Percentiles rank a stretch among this genome's conserved stretches.
Conservation (phyloP, 2,888 invertebrate species). For the Diaprepes abbreviatus region DNA sequence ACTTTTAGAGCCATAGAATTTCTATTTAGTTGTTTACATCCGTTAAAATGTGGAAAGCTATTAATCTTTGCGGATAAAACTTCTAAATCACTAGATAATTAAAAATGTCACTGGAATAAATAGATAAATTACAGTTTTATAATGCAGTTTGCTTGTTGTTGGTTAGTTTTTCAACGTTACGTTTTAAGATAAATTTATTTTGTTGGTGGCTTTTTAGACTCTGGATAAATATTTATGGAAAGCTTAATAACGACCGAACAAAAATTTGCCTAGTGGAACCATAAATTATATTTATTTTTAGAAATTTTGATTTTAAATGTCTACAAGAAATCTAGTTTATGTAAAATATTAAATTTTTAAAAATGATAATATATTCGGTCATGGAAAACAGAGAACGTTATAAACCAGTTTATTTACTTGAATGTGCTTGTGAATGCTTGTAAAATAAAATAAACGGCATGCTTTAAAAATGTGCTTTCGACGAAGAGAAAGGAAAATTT, state of each 20-base stretch:
- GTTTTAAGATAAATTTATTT: constrained; percentile 17
- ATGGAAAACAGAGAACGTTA: too few species aligned
- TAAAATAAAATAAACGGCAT: too few species aligned
- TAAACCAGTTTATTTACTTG: too few species aligned
- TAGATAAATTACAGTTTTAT: constrained; percentile 34
- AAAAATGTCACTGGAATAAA: constrained; percentile 36
- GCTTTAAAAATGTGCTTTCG: too few species aligned
- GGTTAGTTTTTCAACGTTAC: constrained; percentile 17
- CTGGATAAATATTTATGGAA: not conserved
- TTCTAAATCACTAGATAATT: constrained; percentile 36
- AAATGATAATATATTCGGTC: too few species aligned
- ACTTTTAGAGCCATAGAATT: constrained; percentile 19
- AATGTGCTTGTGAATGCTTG: too few species aligned
- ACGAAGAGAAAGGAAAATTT: too few species aligned
- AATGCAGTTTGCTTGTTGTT: constrained; percentile 31
- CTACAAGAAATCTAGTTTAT: not conserved
- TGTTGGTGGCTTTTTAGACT: not conserved
- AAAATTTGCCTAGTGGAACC: not conserved
- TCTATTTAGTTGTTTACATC: constrained; percentile 34
- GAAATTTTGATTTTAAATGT: not conserved
- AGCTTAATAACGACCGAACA: not conserved
- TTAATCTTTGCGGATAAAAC: constrained; percentile 28
- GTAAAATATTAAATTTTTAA: not conserved
- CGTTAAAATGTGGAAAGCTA: constrained; percentile 30
- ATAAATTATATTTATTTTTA: not conserved